Percentiles rank a stretch among this genome's conserved stretches.
Conservation (phyloP, 35 echinoderm and acorn worm species). For the Patiria miniata region DNA sequence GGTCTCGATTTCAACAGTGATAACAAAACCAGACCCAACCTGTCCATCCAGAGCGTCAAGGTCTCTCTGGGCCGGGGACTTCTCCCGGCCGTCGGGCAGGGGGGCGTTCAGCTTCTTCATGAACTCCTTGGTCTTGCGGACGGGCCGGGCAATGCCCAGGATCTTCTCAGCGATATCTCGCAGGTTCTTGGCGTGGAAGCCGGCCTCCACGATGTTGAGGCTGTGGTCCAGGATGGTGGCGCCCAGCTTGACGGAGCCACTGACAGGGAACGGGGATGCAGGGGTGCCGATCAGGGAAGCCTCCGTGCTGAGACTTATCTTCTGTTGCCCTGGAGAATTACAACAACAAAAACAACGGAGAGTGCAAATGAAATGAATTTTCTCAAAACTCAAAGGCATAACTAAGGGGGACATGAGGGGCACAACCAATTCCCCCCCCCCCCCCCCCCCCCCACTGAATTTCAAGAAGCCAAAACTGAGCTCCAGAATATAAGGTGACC, state of each 20-base stretch:
- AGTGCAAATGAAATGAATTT: no score
- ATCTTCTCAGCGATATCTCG: conserved; percentile 34
- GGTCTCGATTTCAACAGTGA: no score
- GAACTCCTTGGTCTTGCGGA: background rate
- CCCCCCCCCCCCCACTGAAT: no score
- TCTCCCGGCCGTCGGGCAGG: background rate
- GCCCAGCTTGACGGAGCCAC: conserved; percentile 45
- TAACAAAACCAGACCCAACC: no score
- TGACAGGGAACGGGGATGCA: conserved; percentile 24
- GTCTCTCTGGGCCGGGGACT: background rate
- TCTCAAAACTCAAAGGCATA: no score
- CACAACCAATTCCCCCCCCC: no score
- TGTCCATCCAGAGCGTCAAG: background rate
- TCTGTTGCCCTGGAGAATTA: background rate
- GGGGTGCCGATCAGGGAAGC: conserved; percentile 27
- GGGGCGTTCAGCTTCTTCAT: background rate
- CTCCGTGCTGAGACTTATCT: conserved; percentile 26
- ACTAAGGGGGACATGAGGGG: no score
- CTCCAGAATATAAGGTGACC: no score
- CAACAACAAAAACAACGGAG: background rate
- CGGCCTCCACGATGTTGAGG: conserved; percentile 38
- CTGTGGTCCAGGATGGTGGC: conserved; percentile 30
- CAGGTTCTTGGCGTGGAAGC: conserved; percentile 39
- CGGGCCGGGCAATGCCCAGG: background rate
- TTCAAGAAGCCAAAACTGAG: no score